Evolutionary conservation across 1,140 invertebrate genomes (phyloP), one percentile per base, ranked within the genome.

Genomic region (Apocrypta bakeri): DNA sequence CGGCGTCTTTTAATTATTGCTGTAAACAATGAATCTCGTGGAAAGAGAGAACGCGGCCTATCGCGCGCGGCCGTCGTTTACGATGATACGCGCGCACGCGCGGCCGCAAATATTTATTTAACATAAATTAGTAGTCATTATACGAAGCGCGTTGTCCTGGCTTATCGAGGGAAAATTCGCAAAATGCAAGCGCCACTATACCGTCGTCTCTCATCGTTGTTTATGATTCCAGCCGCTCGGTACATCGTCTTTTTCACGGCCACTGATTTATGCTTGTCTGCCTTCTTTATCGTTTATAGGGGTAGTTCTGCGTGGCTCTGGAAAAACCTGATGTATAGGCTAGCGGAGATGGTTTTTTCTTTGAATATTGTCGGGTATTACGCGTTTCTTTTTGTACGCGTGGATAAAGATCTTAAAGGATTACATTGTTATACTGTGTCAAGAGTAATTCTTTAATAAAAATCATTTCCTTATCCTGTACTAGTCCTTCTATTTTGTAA

Each of bases 41-140:
- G 33, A 42, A 24, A 71, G 69, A 71, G 74, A 33, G 29, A 66
- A 78, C 76, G 76, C 76, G 77, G 31, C 1, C 76, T 78, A 68
- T 78, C 64, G 76, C 77, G 40, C 14, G 69, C 37, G 17, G 40
- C 69, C 66, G 81, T 84, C 84, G 85, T 86, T 86, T 85, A 85
- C 84, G 83, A 84, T 79, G 81, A 86, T 86, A 87, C 85, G 85
- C 83, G 82, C 83, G 83, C 71, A 68, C 31, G 69, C 14, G 31
- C 78, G 74, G 83, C 84, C 77, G 83, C 84, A 87, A 85, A 88
- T 87, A 87, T 86, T 86, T 87, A 87, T 87, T 88, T 87, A 88
- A 86, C 86, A 88, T 88, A 88, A 88, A 88, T 88, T 86, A 88
- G 81, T 84, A 84, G 84, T 80, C 77, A 83, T 86, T 85, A 86